Percentiles rank a stretch among this genome's conserved stretches.
phyloP scores from a whole-genome alignment of 2,113 vertebrate genomes.

The Vulpes vulpes region DNA sequence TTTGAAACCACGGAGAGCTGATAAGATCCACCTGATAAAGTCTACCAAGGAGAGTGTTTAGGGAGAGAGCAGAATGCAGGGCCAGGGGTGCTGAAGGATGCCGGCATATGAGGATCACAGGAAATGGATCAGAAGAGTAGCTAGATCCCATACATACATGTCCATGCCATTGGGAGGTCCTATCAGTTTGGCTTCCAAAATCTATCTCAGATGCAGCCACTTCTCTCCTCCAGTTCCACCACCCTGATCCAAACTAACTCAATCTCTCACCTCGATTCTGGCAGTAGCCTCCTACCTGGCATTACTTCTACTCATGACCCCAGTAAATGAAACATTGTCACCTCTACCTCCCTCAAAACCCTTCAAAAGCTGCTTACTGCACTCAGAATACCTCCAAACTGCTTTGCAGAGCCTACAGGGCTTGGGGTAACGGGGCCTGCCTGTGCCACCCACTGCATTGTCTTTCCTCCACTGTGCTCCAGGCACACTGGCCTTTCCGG shows the following conservation, averaged over 20 bases:
- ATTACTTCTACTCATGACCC: neutral
- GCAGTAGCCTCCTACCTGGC: neutral
- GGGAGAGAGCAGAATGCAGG: neutral
- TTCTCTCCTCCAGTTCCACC: too few relatives aligned
- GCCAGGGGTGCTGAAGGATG: neutral
- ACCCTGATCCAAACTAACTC: neutral
- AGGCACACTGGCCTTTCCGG: neutral
- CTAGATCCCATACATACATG: neutral
- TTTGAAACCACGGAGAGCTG: neutral
- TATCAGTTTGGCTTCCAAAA: neutral
- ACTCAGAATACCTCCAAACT: neutral
- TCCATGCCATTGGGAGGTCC: neutral
- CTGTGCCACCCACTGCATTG: accelerated
- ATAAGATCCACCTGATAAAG: neutral
- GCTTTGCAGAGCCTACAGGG: neutral
- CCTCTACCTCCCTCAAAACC: neutral
- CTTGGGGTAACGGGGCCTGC: accelerated
- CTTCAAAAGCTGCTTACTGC: neutral
- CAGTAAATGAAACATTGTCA: neutral
- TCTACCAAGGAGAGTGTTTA: neutral
- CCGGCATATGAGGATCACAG: neutral
- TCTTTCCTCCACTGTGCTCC: neutral
- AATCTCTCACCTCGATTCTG: neutral
- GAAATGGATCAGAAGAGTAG: neutral
- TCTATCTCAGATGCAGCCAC: neutral